Evolutionary conservation across 2,888 invertebrate species (phyloP).

Genomic region (Hirtodrosophila histrioides): DNA sequence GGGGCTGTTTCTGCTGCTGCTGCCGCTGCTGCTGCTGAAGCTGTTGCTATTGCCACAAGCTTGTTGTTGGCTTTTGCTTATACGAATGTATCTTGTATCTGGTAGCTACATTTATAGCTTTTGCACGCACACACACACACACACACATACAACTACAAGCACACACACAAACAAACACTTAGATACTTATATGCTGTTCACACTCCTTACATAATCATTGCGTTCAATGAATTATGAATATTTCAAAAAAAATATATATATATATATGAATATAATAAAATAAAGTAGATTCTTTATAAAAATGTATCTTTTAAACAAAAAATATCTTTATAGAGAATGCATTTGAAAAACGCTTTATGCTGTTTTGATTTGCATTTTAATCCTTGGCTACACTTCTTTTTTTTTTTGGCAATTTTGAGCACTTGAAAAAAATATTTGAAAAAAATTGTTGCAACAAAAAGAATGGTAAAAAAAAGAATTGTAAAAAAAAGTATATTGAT

Average conservation of each 20-base stretch:
- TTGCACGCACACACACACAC: constrained; percentile 44
- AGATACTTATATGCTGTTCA: constrained; percentile 16
- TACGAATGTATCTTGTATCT: constrained; percentile 40
- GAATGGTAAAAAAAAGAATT: constrained; percentile 9
- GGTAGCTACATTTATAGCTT: constrained; percentile 58
- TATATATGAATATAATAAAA: neutral
- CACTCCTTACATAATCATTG: constrained; percentile 63
- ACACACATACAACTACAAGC: constrained; percentile 46
- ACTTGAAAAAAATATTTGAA: constrained; percentile 49
- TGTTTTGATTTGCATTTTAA: neutral
- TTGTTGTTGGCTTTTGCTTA: constrained; percentile 45
- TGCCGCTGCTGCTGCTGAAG: constrained; percentile 7
- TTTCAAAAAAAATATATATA: neutral
- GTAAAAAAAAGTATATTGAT: constrained; percentile 10
- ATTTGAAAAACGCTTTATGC: neutral
- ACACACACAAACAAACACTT: constrained; percentile 2
- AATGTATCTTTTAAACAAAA: too few species aligned
- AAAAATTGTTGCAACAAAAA: constrained; percentile 24
- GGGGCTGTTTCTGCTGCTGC: constrained; percentile 31
- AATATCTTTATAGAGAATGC: too few species aligned
- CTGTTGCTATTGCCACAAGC: constrained; percentile 27
- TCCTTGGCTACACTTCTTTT: constrained; percentile 15
- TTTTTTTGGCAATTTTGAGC: constrained; percentile 17
- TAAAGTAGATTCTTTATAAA: too few species aligned
- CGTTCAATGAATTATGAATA: constrained; percentile 22